Percentiles rank a stretch among this genome's conserved stretches.
Conservation (phyloP, 2,113 vertebrate genomes). For the Oreochromis tanganicae region DNA sequence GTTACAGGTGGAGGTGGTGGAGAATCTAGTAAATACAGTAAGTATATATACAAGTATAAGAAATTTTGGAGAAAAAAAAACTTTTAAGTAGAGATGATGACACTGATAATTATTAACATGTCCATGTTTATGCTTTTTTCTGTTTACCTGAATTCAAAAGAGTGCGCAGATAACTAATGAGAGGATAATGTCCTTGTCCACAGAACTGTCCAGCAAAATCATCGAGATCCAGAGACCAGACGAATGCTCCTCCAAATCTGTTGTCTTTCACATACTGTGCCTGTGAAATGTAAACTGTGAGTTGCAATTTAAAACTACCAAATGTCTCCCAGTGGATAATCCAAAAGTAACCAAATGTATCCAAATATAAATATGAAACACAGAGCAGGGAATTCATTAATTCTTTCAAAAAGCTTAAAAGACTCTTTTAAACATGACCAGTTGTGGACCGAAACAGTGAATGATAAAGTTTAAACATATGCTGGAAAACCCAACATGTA, state of each 20-base stretch:
- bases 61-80: background rate
- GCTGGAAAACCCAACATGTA: background rate
- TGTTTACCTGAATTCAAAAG: slow-evolving; percentile 55
- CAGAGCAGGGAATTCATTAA: accelerated
- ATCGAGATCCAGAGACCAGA: slow-evolving; percentile 79
- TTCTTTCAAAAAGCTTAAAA: background rate
- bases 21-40: slow-evolving; percentile 5
- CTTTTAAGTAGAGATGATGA: background rate
- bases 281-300: slow-evolving; percentile 34
- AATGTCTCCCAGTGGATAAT: background rate
- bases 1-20: background rate
- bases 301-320: background rate
- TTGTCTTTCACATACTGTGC: slow-evolving; percentile 70
- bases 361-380: background rate
- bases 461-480: background rate
- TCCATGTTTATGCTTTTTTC: background rate
- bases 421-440: background rate
- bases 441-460: background rate
- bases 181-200: slow-evolving; percentile 67
- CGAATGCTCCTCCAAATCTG: slow-evolving; percentile 74
- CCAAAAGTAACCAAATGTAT: background rate
- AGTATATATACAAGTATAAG: background rate
- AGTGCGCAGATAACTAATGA: slow-evolving; percentile 65
- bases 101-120: background rate
- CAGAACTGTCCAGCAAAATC: slow-evolving; percentile 78